Base-by-base conservation (phyloP, 2,888 invertebrate genomes). In the Mimachlamys varia region DNA sequence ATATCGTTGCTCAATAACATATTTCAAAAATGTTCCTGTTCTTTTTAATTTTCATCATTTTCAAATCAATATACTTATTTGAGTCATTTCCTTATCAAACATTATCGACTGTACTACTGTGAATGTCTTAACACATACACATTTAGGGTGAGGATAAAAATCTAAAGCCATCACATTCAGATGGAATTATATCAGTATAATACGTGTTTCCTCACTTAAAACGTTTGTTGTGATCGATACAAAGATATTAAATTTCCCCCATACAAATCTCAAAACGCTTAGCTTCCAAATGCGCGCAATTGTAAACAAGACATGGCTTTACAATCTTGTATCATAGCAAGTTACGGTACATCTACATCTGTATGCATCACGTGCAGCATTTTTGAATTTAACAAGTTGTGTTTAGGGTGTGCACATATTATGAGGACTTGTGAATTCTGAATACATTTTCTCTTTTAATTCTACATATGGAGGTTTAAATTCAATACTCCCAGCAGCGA, bases 341-440 rank as follows among this genome's bases (percentile, higher is more conserved):
- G 58, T 58, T 58, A 58, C 7, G 27, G 76, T 7, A 76, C 13
- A 7, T 33, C 76, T 27, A 0, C 76, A 76, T 76, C 33, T 15
- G 15, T 76, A 76, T 76, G 76, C 76, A 76, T 33, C 13, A 27
- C 22, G 33, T 3, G 33, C 76, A 33, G 0, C 76, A 22, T 2
- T 76, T 27, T 33, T 33, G 76, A 4, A 62, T 76, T 33, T 76
- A 10, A 1, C 58, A 76, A 7, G 76, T 76, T 76, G 76, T 76
- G 76, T 7, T 76, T 76, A 33, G 76, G 27, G 76, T 76, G 76
- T 76, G 33, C 27, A 76, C 27, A 76, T 76, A 76, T 76, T 76
- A 76, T 76, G 33, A 10, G 22, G 33, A 76, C 17, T 76, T 76
- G 76, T 76, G 76, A 27, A 76, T 76, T 76, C 76, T 76, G 22